A percentile compares a stretch with the other conserved stretches of the same genome.
These are phyloP conservation scores for Enteromius treurensis DNA, from an alignment of 2,797 vertebrate genomes.

Conservation along the genomic window DNA sequence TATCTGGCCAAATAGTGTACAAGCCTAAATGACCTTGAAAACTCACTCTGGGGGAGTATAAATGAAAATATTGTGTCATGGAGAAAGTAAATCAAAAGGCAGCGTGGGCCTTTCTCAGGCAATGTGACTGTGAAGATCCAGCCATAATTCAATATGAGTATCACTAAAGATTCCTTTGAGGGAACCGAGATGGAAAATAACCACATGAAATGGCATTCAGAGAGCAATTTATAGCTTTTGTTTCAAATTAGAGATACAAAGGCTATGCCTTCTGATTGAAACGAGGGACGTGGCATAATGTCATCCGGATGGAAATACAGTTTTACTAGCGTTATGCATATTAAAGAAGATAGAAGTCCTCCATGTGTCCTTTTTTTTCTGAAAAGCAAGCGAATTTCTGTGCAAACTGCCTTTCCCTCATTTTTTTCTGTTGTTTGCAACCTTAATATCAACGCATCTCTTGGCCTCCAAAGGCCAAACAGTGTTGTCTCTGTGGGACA, in stretches of 20 bases:
- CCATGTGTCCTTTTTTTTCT: conserved; percentile 21
- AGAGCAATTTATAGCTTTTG: conserved; percentile 42
- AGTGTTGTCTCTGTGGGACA: not conserved
- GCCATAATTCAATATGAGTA: conserved; percentile 39
- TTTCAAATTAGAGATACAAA: conserved; percentile 30
- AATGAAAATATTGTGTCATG: conserved; percentile 27
- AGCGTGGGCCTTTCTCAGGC: not conserved
- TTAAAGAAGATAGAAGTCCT: conserved; percentile 27
- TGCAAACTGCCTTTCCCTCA: not conserved
- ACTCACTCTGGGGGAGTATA: not conserved
- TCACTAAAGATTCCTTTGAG: conserved; percentile 44
- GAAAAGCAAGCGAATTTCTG: conserved; percentile 11
- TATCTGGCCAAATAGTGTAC: conserved; percentile 9
- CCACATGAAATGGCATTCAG: conserved; percentile 39
- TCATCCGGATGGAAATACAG: not conserved
- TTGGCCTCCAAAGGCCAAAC: conserved; percentile 16
- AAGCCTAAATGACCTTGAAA: conserved; percentile 32
- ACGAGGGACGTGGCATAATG: conserved; percentile 10
- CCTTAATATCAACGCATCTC: conserved; percentile 5
- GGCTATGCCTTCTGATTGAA: conserved; percentile 3
- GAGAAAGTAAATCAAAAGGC: conserved; percentile 6
- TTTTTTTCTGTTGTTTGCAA: conserved; percentile 6
- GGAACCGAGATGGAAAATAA: conserved; percentile 38
- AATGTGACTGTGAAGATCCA: conserved; percentile 25
- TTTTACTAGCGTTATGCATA: conserved; percentile 20